These are phyloP conservation scores for Leptinotarsa rubiginosa DNA, from an alignment of 2,888 invertebrate genomes.

Conservation along the genomic window DNA sequence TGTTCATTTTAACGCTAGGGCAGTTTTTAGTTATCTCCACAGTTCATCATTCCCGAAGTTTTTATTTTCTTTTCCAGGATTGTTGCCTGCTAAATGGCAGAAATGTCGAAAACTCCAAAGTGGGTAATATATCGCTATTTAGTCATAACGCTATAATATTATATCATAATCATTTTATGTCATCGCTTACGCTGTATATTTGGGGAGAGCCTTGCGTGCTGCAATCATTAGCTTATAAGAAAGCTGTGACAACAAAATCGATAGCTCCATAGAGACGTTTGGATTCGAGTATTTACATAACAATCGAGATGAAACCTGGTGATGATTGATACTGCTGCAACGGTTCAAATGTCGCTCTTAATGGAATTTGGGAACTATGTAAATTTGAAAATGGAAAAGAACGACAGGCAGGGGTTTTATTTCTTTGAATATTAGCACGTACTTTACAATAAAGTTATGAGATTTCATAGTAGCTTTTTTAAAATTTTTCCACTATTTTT, in stretches of 20 bases:
- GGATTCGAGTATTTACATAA: slow-evolving; percentile 12
- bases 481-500: neutral
- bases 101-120: slow-evolving; percentile 20
- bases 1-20: slow-evolving; percentile 28
- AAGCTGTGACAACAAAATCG: slow-evolving; percentile 13
- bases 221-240: slow-evolving; percentile 8
- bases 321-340: slow-evolving; percentile 15
- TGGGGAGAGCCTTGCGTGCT: neutral
- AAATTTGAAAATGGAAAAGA: neutral
- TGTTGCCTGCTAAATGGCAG: slow-evolving; percentile 10
- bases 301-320: slow-evolving; percentile 13
- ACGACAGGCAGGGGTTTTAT: neutral
- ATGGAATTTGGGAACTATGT: slow-evolving; percentile 14
- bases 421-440: neutral
- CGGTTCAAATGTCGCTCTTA: slow-evolving; percentile 13
- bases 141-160: slow-evolving; percentile 23
- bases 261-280: slow-evolving; percentile 10
- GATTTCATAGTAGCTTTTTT: neutral
- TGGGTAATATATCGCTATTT: slow-evolving; percentile 25
- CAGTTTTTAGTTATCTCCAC: slow-evolving; percentile 27
- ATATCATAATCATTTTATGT: slow-evolving; percentile 24
- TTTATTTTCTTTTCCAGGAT: slow-evolving; percentile 21
- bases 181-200: neutral
- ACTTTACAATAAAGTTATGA: neutral
- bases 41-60: slow-evolving; percentile 31